These are phyloP conservation scores for Tretioscincus oriximinensis DNA, from an alignment of 2,113 vertebrate species.

Conservation along the genomic window DNA sequence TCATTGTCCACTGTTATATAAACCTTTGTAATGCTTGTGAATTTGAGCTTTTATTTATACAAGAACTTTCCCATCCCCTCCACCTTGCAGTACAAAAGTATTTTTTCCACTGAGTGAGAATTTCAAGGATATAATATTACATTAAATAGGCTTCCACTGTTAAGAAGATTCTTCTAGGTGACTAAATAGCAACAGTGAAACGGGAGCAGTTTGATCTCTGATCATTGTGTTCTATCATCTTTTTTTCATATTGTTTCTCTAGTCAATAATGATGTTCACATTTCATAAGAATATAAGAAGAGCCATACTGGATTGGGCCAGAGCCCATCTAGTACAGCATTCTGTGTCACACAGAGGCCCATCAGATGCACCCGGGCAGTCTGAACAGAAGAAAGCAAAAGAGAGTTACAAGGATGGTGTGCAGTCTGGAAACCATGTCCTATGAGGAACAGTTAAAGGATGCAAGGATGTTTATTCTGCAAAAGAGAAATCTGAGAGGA, in stretches of 20 bases:
- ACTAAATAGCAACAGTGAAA: slow-evolving; percentile 10
- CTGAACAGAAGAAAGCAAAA: too few relatives aligned
- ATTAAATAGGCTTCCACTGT: neutral
- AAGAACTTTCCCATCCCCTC: slow-evolving; percentile 14
- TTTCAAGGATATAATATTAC: slow-evolving; percentile 29
- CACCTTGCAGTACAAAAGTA: neutral
- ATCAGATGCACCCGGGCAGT: too few relatives aligned
- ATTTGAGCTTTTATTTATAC: slow-evolving; percentile 23
- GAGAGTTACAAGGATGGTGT: too few relatives aligned
- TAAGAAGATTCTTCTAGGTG: neutral
- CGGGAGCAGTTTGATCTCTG: slow-evolving; percentile 27
- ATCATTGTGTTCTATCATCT: neutral
- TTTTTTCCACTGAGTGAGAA: neutral
- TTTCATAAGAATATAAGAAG: slow-evolving; percentile 20
- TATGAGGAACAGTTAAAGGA: too few relatives aligned
- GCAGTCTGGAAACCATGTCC: too few relatives aligned
- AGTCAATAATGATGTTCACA: neutral
- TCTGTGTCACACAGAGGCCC: too few relatives aligned
- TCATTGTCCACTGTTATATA: slow-evolving; percentile 9
- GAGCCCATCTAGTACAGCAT: too few relatives aligned
- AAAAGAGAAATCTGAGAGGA: too few relatives aligned
- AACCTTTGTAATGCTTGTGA: slow-evolving; percentile 13
- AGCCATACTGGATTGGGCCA: too few relatives aligned
- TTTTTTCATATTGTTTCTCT: neutral
- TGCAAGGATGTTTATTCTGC: too few relatives aligned